Base-by-base conservation (phyloP, 1,140 invertebrate species). In the Lineus longissimus region DNA sequence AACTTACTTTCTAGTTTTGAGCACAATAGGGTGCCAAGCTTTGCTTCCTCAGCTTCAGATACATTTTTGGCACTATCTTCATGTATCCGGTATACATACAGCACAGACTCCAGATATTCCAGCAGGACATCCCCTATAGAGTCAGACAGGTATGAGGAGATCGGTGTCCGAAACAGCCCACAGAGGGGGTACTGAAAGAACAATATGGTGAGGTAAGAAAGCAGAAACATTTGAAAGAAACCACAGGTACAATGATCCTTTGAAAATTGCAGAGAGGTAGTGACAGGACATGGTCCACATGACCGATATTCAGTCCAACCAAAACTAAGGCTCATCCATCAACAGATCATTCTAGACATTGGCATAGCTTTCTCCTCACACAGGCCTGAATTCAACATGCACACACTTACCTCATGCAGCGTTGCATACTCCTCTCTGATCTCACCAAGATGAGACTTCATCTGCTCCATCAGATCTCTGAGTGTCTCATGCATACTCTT, bases 181-280 rank as follows among this genome's bases (percentile, higher is more conserved):
- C 72, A 68, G 25, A 73, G 22, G 15, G 74, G 61, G 43, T 73
- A 72, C 69, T 76, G 72, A 67, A 73, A 66, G n/a, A n/a, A n/a
- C n/a, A n/a, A n/a, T n/a, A n/a, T n/a, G n/a, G n/a, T n/a, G n/a
- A n/a, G n/a, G n/a, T n/a, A n/a, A 30, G 64, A 64, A 22, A 30
- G 11, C 6, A 51, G 9, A 51, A 23, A 9, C 25, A n/a, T 27
- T 27, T 19, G 6, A 23, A 19, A 51, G n/a, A 4, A 19, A 43
- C 19, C 40, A 19, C n/a, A 43, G 40, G 11, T 43, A 43, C 40
- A 13, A 43, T 43, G 11, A 43, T 11, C 40, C 40, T 13, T 43
- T 43, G 11, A 19, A 13, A 13, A 43, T 11, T 43, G 19, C 11
- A 13, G 40, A 43, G 11, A 43, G 11, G 11, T 19, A 43, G 40